Conservation (phyloP, 1,140 invertebrate species). For the Bombus polaris region DNA sequence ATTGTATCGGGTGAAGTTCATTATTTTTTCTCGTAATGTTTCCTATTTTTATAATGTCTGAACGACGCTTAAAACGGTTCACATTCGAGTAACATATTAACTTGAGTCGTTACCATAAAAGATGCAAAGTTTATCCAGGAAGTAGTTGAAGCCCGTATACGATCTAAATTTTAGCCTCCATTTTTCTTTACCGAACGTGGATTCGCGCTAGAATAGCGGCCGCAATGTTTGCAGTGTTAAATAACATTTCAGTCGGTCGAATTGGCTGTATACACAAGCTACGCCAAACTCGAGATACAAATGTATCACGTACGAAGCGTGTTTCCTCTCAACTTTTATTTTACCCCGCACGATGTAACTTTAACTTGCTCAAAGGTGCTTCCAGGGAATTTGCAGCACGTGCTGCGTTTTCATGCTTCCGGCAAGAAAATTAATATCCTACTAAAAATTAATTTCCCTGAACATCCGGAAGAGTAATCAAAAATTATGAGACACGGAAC, state of each 20-base stretch:
- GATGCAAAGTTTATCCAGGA: neutral
- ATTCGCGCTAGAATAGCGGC: no score
- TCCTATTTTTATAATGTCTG: no score
- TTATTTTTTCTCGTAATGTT: no score
- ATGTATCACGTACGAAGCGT: conserved; percentile 4
- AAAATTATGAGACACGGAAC: neutral
- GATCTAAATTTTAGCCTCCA: neutral
- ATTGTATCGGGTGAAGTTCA: no score
- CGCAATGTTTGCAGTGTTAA: neutral
- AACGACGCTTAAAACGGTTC: neutral
- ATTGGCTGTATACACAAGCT: neutral
- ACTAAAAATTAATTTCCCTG: neutral
- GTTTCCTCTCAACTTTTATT: conserved; percentile 9
- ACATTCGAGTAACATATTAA: neutral
- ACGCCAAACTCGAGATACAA: neutral
- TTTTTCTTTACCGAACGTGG: neutral
- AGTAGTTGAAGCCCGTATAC: neutral
- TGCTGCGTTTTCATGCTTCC: neutral
- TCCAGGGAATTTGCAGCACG: neutral
- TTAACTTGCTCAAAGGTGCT: neutral
- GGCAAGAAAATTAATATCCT: neutral
- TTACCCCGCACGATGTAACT: neutral
- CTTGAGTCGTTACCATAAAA: neutral
- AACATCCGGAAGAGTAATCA: neutral
- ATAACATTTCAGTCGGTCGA: conserved; percentile 6